Evolutionary conservation across 2,888 invertebrate species (phyloP).

Genomic region (Meta bourneti): DNA sequence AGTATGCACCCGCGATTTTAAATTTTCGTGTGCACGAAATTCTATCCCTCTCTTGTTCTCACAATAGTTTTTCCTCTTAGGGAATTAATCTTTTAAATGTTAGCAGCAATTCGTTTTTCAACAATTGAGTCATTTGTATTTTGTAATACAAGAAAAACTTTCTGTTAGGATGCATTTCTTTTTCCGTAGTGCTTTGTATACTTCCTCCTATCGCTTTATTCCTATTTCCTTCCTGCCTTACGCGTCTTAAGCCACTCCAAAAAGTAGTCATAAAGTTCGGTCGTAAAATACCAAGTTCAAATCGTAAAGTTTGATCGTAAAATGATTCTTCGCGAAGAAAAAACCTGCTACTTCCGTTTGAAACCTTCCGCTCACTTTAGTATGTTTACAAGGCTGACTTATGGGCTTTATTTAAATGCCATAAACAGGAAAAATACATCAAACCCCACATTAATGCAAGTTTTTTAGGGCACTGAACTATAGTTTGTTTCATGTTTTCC

Average conservation of each 20-base stretch:
- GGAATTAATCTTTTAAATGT: too few relatives aligned
- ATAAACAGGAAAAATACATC: neutral
- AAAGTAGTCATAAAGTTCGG: slow-evolving; percentile 23
- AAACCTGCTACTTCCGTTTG: neutral
- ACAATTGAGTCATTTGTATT: too few relatives aligned
- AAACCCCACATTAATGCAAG: neutral
- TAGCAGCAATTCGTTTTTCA: too few relatives aligned
- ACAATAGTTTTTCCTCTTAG: too few relatives aligned
- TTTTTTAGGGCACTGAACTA: too few relatives aligned
- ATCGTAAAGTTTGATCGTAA: slow-evolving; percentile 42
- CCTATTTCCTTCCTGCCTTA: neutral
- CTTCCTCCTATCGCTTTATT: neutral
- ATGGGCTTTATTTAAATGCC: neutral
- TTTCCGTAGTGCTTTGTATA: neutral
- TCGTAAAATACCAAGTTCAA: slow-evolving; percentile 15
- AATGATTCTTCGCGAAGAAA: neutral
- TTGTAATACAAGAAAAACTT: too few relatives aligned
- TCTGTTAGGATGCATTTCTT: too few relatives aligned
- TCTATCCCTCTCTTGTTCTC: too few relatives aligned
- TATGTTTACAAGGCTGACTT: neutral
- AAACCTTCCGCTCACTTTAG: neutral
- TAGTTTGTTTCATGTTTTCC: too few relatives aligned
- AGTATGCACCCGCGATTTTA: too few relatives aligned
- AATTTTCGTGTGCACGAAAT: too few relatives aligned
- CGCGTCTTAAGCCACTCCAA: neutral